Base-by-base conservation (phyloP, 2,888 invertebrate genomes). In the Harpagoxenus sublaevis region DNA sequence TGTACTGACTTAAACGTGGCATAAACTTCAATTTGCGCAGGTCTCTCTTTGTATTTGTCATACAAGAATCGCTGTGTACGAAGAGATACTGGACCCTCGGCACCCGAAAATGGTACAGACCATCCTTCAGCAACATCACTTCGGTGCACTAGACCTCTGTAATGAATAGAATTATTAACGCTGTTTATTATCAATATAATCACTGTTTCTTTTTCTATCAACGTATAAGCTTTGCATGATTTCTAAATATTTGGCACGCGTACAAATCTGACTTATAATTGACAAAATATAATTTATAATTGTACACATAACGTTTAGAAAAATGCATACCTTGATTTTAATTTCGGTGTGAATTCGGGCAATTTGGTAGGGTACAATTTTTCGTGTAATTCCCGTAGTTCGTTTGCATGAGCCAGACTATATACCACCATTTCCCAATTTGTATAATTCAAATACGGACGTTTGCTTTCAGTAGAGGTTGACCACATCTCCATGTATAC, bases 371-470 rank as follows among this genome's bases (percentile, higher is more conserved):
- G 96, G 90, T 96, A 98, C 42, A 98, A 93, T 92, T 97, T 96
- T 81, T 96, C 95, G 48, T 98, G 96, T 12, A 99, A 94, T 0
- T 95, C 95, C 5, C 95, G 95, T 81, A 99, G 94, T 92, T 98
- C 97, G 77, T 95, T 89, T 1, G 95, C 92, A 94, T 97, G 95
- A 0, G 97, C 96, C 75, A 99, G 92, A 0, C 98, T 97, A 94
- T 98, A 96, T 5, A 99, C 96, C 0, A 97, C 96, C 0, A 99
- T 98, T 93, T 98, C 97, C 97, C 98, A 99, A 0, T 99, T 99
- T 18, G 97, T 98, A 93, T 96, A 97, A 95, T 99, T 97, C 60
- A 98, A 92, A 6, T 94, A 88, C 0, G 97, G 95, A 57, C 95
- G 93, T 15, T 85, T 86, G 3, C 77, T 35, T 53, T 93, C 9